These are phyloP conservation scores for Pongo abelii DNA, from an alignment of 2,113 vertebrate genomes.

Conservation along the genomic window DNA sequence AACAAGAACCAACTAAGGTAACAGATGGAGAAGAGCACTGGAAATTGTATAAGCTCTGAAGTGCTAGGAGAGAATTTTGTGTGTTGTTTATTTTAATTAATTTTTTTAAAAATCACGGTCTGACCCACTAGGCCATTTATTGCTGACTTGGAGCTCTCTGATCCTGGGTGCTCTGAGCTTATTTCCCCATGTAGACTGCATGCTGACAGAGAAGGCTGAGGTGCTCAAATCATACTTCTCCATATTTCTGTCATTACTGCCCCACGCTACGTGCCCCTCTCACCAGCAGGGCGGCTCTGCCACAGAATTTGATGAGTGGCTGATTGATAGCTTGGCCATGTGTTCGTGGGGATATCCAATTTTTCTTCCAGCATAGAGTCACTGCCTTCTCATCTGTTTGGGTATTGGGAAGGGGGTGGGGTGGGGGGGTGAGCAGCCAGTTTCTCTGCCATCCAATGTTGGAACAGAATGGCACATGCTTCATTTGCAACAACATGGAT, in stretches of 20 bases:
- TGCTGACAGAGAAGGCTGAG: neutral
- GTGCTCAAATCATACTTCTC: neutral
- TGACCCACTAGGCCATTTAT: neutral
- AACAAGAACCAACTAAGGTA: neutral
- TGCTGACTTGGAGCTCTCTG: neutral
- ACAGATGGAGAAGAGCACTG: neutral
- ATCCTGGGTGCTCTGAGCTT: neutral
- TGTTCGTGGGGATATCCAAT: fast-evolving
- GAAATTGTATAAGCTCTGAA: neutral
- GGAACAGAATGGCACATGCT: fast-evolving
- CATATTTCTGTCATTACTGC: neutral
- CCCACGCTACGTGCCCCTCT: fast-evolving
- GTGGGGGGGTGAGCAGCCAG: neutral
- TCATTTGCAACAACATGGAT: neutral
- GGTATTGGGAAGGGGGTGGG: neutral
- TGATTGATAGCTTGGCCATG: fast-evolving
- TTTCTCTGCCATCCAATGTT: neutral
- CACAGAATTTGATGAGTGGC: neutral
- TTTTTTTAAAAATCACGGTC: neutral
- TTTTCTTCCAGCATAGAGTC: neutral
- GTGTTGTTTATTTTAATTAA: neutral
- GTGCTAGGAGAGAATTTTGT: neutral
- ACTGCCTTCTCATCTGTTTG: neutral
- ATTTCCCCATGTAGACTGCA: too few species aligned
- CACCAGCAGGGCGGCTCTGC: neutral